phyloP scores from a whole-genome alignment of 2,113 vertebrate genomes.

The Neodon shergylaensis region DNA sequence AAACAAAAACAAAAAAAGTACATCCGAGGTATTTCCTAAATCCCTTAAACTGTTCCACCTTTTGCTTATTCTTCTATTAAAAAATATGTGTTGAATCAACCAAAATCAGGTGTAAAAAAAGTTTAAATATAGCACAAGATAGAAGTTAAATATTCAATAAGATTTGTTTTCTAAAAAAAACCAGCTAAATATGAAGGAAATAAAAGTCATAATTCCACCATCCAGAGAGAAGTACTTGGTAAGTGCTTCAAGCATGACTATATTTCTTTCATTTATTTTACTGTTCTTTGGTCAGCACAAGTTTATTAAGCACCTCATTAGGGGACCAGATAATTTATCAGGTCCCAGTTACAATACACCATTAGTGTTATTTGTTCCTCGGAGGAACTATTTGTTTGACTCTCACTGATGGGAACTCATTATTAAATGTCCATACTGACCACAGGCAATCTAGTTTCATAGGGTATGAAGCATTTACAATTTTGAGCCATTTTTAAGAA shows the following conservation, averaged over 20 bases:
- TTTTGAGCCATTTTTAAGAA: not conserved
- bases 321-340: not conserved
- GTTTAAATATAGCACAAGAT: not conserved
- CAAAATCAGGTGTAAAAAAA: not conserved
- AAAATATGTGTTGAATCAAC: not conserved
- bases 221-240: not conserved
- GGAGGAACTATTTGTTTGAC: not conserved
- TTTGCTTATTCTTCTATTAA: not conserved
- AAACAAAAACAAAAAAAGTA: too few species aligned
- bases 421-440: not conserved
- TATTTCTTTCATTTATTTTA: constrained; percentile 12
- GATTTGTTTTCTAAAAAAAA: not conserved
- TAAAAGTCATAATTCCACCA: not conserved
- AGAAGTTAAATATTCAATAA: not conserved
- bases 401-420: not conserved
- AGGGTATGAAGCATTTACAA: not conserved
- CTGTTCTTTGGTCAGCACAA: not conserved
- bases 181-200: not conserved
- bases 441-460: not conserved
- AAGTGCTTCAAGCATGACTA: not conserved
- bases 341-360: not conserved
- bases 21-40: not conserved
- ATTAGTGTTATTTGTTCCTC: not conserved
- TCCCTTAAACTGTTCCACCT: not conserved
- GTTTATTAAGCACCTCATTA: not conserved